These are phyloP conservation scores for Lophotriccus pileatus DNA, from an alignment of 2,797 vertebrate genomes.

Conservation along the genomic window DNA sequence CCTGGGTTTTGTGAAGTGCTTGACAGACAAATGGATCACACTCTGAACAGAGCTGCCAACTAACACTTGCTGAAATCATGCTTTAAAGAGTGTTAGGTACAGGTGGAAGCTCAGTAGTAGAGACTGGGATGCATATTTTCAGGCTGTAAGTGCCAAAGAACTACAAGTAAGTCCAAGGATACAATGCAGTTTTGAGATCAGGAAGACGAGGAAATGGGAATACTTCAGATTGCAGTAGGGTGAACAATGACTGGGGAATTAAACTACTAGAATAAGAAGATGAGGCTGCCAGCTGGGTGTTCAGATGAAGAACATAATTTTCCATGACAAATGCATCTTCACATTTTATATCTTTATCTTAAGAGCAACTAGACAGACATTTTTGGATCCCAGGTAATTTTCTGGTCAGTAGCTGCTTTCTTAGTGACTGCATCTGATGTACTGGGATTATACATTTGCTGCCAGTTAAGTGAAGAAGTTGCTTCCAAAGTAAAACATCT, in stretches of 20 bases:
- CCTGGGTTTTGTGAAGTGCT: background rate
- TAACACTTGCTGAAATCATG: background rate
- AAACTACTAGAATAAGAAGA: background rate
- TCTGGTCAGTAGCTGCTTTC: background rate
- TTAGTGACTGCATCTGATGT: background rate
- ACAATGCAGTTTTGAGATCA: background rate
- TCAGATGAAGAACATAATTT: background rate
- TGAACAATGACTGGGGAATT: background rate
- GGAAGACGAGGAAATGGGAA: background rate
- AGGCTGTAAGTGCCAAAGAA: background rate
- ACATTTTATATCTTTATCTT: background rate
- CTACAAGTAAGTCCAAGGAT: background rate
- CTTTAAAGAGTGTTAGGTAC: background rate
- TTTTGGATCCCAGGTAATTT: background rate
- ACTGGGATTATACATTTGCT: background rate
- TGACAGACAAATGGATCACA: accelerated
- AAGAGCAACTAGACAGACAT: background rate
- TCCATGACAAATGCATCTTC: background rate
- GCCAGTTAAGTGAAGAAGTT: background rate
- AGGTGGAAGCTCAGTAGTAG: background rate
- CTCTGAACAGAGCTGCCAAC: background rate
- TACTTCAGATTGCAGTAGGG: background rate
- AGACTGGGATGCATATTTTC: background rate
- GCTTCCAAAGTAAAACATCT: background rate
- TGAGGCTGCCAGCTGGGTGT: background rate